phyloP scores from a whole-genome alignment of 2,797 vertebrate genomes.

The Nannoperca obscura region DNA sequence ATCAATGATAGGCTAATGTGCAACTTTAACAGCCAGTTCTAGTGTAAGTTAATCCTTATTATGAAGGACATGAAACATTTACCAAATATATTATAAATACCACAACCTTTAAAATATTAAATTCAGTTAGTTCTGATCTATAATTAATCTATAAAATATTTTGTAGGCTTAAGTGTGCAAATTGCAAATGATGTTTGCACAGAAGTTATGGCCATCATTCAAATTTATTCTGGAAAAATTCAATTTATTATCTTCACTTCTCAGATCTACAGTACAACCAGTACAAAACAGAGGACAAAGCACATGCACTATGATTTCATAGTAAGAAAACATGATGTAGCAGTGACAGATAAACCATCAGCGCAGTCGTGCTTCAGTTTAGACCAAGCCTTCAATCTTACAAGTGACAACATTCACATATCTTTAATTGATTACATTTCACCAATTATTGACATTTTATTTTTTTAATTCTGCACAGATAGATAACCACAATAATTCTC shows the following conservation, averaged over 20 bases:
- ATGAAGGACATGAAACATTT: not conserved
- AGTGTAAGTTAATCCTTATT: too few species aligned
- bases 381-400: not conserved
- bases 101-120: not conserved
- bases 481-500: too few species aligned
- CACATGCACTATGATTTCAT: rapidly evolving
- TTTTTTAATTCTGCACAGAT: too few species aligned
- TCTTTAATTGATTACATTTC: slow-evolving; percentile 2
- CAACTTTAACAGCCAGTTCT: too few species aligned
- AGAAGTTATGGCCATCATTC: not conserved
- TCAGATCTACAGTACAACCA: not conserved
- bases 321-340: not conserved
- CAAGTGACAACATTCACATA: not conserved
- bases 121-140: not conserved
- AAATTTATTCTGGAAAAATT: not conserved
- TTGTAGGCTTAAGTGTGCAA: not conserved
- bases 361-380: not conserved
- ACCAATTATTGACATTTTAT: slow-evolving; percentile 26
- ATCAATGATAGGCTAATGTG: too few species aligned
- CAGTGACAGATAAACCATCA: not conserved
- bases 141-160: not conserved
- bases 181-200: not conserved
- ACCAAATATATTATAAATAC: too few species aligned
- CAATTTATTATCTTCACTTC: not conserved
- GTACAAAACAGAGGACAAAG: not conserved